phyloP scores from a whole-genome alignment of 2,888 invertebrate genomes.

The Philereme transversata region DNA sequence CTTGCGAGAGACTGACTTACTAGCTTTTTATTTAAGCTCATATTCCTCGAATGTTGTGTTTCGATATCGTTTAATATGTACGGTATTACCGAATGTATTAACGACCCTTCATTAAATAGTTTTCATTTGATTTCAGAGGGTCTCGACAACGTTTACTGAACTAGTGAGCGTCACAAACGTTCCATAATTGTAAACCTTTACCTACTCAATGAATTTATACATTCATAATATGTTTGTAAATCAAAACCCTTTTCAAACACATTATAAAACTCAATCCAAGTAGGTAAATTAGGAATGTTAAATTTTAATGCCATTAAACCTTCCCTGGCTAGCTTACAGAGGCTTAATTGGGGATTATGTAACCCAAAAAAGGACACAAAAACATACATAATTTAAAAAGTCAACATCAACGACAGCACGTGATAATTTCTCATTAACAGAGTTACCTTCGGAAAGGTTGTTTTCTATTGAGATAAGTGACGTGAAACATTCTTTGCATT shows the following conservation, averaged over 20 bases:
- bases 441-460: constrained; percentile 6
- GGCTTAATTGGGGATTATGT: constrained; percentile 57
- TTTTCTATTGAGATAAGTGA: not conserved
- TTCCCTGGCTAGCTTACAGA: constrained; percentile 45
- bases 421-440: constrained; percentile 23
- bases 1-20: constrained; percentile 33
- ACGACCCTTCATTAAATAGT: not conserved
- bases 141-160: not conserved
- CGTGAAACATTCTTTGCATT: too few relatives aligned
- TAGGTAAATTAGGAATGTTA: constrained; percentile 55
- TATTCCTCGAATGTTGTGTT: constrained; percentile 33
- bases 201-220: not conserved
- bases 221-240: constrained; percentile 20
- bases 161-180: not conserved
- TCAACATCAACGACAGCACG: constrained; percentile 19
- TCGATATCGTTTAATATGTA: constrained; percentile 23
- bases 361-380: constrained; percentile 47
- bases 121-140: not conserved
- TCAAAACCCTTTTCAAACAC: constrained; percentile 38
- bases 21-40: constrained; percentile 32
- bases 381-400: constrained; percentile 43
- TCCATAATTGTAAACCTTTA: not conserved
- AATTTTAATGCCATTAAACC: constrained; percentile 53
- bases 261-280: constrained; percentile 49
- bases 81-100: not conserved